Base-by-base conservation (phyloP, 1,140 invertebrate genomes). In the Diorhabda sublineata region DNA sequence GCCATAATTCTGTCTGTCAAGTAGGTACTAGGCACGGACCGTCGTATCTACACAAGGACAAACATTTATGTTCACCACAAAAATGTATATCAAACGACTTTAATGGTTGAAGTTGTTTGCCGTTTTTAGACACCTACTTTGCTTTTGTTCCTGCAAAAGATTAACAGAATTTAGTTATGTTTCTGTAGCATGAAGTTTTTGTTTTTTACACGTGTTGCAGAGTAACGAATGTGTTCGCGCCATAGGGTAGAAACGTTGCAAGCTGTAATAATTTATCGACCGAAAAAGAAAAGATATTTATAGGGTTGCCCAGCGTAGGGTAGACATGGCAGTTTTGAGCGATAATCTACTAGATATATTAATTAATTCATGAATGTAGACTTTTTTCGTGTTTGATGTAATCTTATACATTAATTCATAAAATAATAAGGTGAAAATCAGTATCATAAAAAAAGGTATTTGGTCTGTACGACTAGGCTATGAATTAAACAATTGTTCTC, bases 11-110 rank as follows among this genome's bases (percentile, higher is more conserved):
- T 64, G 61, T 66, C 67, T 73, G 72, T 73, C 74, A 66, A 71
- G 71, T 70, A 63, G 68, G 76, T 76, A 75, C 75, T 74, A 75
- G 71, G 75, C 71, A 78, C 75, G 69, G 73, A 74, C 71, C 68
- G 74, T 72, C 60, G 66, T 60, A 67, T 58, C 64, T 71, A 60
- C 68, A 69, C 71, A 72, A 72, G 71, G 71, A 70, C 71, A 52
- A 72, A 64, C 66, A 61, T 72, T 72, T 72, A 72, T 69, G 64
- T 70, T 58, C 68, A 67, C 71, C 67, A 73, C 69, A 64, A 73
- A 72, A 73, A 73, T 68, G 70, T 68, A 73, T 73, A 73, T 73
- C 71, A 73, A 73, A 73, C 64, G 67, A 66, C 69, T 73, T 68
- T 65, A 70, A 52, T 52, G 47, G 47, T n/a, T 66, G 67, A 73